Percentiles rank a stretch among this genome's conserved stretches.
Evolutionary conservation across 2,797 vertebrate genomes (phyloP).

Genomic region (Myripristis jacobus): DNA sequence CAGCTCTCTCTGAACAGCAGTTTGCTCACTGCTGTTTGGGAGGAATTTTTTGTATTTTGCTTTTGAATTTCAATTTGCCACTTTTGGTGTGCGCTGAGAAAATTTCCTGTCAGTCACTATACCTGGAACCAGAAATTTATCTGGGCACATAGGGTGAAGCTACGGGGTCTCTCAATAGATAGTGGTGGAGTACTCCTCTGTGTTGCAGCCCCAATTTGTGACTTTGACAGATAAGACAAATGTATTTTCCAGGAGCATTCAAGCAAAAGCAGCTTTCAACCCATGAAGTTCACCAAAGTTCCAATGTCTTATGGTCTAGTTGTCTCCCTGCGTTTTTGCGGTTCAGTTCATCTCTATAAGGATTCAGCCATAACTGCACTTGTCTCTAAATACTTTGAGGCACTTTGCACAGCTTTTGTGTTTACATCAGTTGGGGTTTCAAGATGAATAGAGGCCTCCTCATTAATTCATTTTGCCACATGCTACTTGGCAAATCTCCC

Average conservation of each 20-base stretch:
- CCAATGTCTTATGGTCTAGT: conserved; percentile 13
- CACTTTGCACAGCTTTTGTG: not conserved
- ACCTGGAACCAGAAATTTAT: conserved; percentile 11
- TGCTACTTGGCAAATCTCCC: not conserved
- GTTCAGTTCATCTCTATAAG: not conserved
- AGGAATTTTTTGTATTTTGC: not conserved
- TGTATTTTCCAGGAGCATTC: not conserved
- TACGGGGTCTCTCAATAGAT: conserved; percentile 14
- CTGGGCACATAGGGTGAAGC: conserved; percentile 12
- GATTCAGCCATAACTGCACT: not conserved
- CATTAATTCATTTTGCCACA: not conserved
- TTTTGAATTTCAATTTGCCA: no score
- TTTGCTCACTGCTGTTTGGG: not conserved
- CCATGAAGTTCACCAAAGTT: conserved; percentile 18
- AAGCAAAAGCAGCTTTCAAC: conserved; percentile 10
- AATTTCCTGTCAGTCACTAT: not conserved
- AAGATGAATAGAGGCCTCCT: not conserved
- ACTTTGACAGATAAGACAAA: conserved; percentile 21
- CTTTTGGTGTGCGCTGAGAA: not conserved
- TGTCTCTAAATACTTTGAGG: conserved; percentile 5
- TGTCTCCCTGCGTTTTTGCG: conserved; percentile 19
- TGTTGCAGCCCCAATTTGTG: conserved; percentile 19
- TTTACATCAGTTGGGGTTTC: conserved; percentile 1
- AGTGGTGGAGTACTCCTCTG: not conserved
- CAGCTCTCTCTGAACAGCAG: no score